Base-by-base conservation (phyloP, 2,888 invertebrate genomes). In the Drosophila lutescens region DNA sequence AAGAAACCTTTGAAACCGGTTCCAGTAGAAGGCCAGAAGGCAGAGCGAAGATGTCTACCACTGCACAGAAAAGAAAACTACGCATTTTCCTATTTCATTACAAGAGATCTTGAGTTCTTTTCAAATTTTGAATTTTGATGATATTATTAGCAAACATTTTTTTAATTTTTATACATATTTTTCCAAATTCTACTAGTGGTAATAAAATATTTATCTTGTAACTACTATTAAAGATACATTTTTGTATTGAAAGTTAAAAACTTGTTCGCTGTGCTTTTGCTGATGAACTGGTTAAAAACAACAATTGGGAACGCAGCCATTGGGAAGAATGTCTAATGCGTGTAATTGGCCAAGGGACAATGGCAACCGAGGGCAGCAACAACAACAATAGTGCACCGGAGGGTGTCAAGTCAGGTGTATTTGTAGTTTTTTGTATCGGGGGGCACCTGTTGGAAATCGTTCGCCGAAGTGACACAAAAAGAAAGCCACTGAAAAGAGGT, bases 1-100 rank as follows among this genome's bases (percentile, higher is more conserved):
- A 76, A 80, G 80, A 82, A 84, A 83, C 72, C 70, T 82, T 77
- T 76, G 72, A 84, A 86, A 86, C 82, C 84, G 82, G 82, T 82
- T 82, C 87, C 61, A 69, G 67, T 49, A 81, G 85, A 82, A 83
- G 82, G 87, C 87, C 87, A 67, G 78, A 36, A 72, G 36, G 41
- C 60, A 70, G 26, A 53, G 60, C 60, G 70, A 61, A 61, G 72
- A 71, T 47, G 44, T 60, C 72, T 71, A 44, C 50, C 17, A 49
- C 9, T 51, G 71, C 59, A 61, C 65, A 26, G 74, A 40, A 44
- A 63, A 65, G 40, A 67, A 53, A 59, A 17, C 17, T 12, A 32
- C 8, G 12, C 5, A 20, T 20, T 12, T 34, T 12, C 8, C 32
- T 13, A 49, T 20, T 12, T 15, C 10, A 15, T 30, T 47, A 17